A percentile compares a stretch with the other conserved stretches of the same genome.
These are phyloP conservation scores for Stenchaetothrips biformis DNA, from an alignment of 2,888 invertebrate species.

Conservation along the genomic window DNA sequence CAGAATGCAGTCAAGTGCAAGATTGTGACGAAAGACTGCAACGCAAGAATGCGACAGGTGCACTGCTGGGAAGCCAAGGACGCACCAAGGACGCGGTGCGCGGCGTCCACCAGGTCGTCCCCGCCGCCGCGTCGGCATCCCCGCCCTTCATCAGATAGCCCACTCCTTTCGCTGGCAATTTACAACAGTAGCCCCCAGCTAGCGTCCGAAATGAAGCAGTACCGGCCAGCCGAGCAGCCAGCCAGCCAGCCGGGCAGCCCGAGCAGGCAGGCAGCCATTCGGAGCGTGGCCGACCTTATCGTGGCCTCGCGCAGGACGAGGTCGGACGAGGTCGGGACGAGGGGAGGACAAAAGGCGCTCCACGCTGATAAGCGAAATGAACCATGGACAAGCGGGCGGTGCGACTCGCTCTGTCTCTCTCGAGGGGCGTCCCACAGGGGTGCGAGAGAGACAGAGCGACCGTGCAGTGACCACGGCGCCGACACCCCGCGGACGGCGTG, in stretches of 20 bases:
- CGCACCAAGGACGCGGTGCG: background rate
- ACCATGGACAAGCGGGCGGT: background rate
- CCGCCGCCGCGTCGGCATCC: too few species aligned
- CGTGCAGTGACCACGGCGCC: slow-evolving; percentile 26
- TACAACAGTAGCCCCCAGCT: background rate
- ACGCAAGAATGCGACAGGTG: background rate
- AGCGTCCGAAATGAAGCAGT: slow-evolving; percentile 3
- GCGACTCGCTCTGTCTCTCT: too few species aligned
- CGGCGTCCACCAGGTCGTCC: background rate
- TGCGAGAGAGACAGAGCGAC: too few species aligned
- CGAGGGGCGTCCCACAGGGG: too few species aligned
- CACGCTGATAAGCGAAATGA: slow-evolving; percentile 5
- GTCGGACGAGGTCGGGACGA: slow-evolving; percentile 33
- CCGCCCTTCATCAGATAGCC: background rate
- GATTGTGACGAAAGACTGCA: too few species aligned
- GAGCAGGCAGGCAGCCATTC: background rate
- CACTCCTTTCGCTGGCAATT: background rate
- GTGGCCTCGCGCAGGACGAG: slow-evolving; percentile 12
- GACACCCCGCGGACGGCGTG: background rate
- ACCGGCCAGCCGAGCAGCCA: background rate
- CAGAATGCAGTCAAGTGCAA: background rate
- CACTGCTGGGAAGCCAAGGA: background rate
- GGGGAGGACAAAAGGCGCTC: slow-evolving; percentile 31
- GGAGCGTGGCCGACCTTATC: background rate
- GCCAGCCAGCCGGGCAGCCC: background rate